These are phyloP conservation scores for Dendrolimus kikuchii DNA, from an alignment of 1,140 invertebrate genomes.

Conservation along the genomic window DNA sequence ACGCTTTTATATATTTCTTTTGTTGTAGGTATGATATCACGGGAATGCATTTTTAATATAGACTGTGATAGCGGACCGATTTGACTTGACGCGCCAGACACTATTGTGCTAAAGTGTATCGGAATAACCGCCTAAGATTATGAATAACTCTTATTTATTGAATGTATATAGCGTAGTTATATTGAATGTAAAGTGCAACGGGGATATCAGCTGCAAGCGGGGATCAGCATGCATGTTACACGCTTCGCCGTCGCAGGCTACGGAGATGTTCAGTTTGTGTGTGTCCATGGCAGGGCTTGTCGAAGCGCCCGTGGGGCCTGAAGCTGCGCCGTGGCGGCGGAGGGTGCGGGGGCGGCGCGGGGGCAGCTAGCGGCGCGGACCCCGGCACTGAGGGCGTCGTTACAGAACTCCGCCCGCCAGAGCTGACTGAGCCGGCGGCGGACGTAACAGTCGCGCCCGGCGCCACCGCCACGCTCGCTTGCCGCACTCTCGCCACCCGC, in stretches of 20 bases:
- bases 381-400: constrained; percentile 47
- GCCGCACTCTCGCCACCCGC: constrained; percentile 49
- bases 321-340: constrained; percentile 52
- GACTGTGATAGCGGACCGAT: constrained; percentile 57
- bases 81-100: constrained; percentile 36
- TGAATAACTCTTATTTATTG: constrained; percentile 41
- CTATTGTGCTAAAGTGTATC: constrained; percentile 49
- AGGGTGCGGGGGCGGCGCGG: constrained; percentile 28
- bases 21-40: constrained; percentile 67
- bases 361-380: constrained; percentile 19
- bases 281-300: constrained; percentile 49
- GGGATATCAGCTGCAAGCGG: constrained; percentile 14
- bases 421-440: constrained; percentile 51
- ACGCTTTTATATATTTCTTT: constrained; percentile 64
- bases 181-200: constrained; percentile 22
- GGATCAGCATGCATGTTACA: constrained; percentile 52
- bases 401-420: constrained; percentile 58
- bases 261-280: constrained; percentile 9
- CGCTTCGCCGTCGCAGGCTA: constrained; percentile 1
- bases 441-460: constrained; percentile 53
- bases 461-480: constrained; percentile 44
- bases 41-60: constrained; percentile 63
- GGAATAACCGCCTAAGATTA: constrained; percentile 34
- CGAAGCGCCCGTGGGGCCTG: constrained; percentile 74
- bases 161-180: constrained; percentile 40